Base-by-base conservation (phyloP, 2,888 invertebrate species). In the Sturmia bella region DNA sequence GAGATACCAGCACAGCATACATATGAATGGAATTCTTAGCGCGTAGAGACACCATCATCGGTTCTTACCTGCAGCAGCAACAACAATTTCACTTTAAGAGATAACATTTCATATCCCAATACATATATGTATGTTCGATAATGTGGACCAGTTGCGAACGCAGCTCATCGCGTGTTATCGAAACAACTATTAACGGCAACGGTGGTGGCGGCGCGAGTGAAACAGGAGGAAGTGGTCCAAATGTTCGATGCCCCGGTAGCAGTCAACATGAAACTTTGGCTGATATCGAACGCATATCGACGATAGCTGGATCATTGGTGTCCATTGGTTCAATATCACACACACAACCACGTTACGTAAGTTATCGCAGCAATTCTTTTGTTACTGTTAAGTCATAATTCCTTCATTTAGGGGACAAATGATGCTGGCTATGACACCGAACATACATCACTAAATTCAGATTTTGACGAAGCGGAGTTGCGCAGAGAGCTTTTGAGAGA, bases 401-500 rank as follows among this genome's bases (percentile, higher is more conserved):
- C n/a, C 21, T 19, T 17, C 21, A 1, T 85, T 59, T 78, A 91
- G 90, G 88, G 91, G 74, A 89, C 87, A 63, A 90, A 91, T 63
- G 94, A 94, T 87, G 94, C 94, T 43, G 90, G 93, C 63, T 95
- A 95, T 89, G 94, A 95, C 87, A 95, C 95, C 66, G 96, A 96
- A 89, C 95, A 95, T 87, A 96, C 96, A 19, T 96, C 96, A 89
- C 92, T 96, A 68, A 95, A 94, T 82, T 96, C 96, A 64, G 96
- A 96, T 88, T 91, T 93, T 84, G 96, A 96, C 90, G 96, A 96
- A 89, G 94, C 94, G 41, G 95, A 96, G 89, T 92, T 95, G 85
- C 92, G 95, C 78, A 92, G 95, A 86, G 95, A 95, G 90, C 92
- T 96, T 87, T 92, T 96, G 86, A 94, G 95, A 90, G 96, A 96